Conservation (phyloP, 2,888 invertebrate species). For the Lasioglossum villosulum region DNA sequence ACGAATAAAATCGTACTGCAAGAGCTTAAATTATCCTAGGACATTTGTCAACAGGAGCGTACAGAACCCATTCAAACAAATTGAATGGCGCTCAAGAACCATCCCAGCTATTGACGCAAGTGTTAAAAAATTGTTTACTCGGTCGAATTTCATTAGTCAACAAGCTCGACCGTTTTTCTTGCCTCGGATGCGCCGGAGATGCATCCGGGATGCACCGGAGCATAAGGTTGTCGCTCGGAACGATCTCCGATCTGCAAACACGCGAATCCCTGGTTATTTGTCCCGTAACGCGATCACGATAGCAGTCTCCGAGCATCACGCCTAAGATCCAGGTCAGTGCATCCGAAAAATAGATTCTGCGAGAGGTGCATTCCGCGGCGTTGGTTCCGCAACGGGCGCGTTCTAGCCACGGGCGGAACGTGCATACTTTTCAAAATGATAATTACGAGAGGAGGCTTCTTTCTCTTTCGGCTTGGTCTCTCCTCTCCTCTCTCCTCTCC, state of each 20-base stretch:
- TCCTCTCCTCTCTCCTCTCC: not conserved
- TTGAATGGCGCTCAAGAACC: not conserved
- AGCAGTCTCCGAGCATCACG: constrained; percentile 17
- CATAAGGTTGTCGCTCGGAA: not conserved
- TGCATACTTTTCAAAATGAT: constrained; percentile 44
- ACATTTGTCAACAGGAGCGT: not conserved
- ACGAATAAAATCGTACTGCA: too few species aligned
- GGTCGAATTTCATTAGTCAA: not conserved
- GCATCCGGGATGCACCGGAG: not conserved
- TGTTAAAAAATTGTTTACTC: not conserved
- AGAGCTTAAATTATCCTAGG: too few species aligned
- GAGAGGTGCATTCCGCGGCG: not conserved
- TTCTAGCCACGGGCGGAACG: constrained; percentile 18
- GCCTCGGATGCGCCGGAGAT: not conserved
- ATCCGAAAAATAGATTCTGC: constrained; percentile 37
- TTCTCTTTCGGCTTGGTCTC: constrained; percentile 17
- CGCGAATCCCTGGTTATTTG: constrained; percentile 1
- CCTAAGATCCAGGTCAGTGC: constrained; percentile 55
- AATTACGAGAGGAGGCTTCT: constrained; percentile 47
- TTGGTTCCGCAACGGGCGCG: not conserved
- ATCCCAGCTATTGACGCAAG: not conserved
- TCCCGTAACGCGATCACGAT: constrained; percentile 33
- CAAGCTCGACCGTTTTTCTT: not conserved
- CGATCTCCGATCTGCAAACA: not conserved
- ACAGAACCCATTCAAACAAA: not conserved